These are phyloP conservation scores for Hipparchia sbordonii DNA, from an alignment of 2,888 invertebrate genomes.

Conservation along the genomic window DNA sequence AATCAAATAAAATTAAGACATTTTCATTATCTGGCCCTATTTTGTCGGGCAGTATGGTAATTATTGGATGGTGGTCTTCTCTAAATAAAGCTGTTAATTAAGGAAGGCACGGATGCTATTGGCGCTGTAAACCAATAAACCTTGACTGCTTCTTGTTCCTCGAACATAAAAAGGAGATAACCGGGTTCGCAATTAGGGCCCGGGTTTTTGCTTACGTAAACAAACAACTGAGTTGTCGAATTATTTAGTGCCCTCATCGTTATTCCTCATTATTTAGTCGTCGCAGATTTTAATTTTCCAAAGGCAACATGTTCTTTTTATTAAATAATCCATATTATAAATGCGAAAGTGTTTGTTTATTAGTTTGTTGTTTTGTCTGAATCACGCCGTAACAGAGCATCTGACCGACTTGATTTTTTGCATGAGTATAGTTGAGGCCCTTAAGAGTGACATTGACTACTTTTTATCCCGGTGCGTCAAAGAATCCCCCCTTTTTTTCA, in stretches of 20 bases:
- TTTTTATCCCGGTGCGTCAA: too few relatives aligned
- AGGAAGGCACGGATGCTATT: constrained; percentile 61
- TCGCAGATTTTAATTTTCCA: too few relatives aligned
- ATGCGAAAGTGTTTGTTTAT: neutral
- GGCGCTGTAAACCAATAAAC: constrained; percentile 71
- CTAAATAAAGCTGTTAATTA: constrained; percentile 73
- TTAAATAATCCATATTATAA: neutral
- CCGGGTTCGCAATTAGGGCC: constrained; percentile 45
- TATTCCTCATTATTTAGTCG: too few relatives aligned
- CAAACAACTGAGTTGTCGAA: constrained; percentile 14
- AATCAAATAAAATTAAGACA: constrained; percentile 78
- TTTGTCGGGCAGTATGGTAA: constrained; percentile 71
- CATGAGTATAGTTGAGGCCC: too few relatives aligned
- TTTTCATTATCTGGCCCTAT: constrained; percentile 79
- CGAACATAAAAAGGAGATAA: constrained; percentile 37
- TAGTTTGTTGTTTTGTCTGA: too few relatives aligned
- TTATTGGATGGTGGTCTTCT: constrained; percentile 70
- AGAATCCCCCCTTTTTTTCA: too few relatives aligned
- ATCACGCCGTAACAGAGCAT: too few relatives aligned
- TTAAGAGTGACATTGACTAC: too few relatives aligned
- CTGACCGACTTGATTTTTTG: too few relatives aligned
- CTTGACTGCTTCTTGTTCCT: constrained; percentile 68
- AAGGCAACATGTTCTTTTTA: neutral
- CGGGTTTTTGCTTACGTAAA: constrained; percentile 13
- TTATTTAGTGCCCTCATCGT: neutral